Evolutionary conservation across 2,888 invertebrate species (phyloP).

Genomic region (Autographa gamma): DNA sequence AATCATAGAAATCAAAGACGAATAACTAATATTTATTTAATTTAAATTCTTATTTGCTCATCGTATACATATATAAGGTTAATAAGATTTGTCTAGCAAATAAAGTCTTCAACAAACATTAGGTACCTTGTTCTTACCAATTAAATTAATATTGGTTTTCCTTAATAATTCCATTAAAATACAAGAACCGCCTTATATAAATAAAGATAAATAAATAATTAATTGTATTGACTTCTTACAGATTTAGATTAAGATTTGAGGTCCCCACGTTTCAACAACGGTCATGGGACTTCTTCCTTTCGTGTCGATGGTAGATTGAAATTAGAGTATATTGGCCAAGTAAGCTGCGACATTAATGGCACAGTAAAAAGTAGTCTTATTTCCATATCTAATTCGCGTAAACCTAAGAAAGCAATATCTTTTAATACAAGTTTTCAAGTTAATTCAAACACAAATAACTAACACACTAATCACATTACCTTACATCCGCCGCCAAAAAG

Average conservation of each 20-base stretch:
- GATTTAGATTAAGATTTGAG: too few relatives aligned
- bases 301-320: too few relatives aligned
- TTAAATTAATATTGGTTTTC: not conserved
- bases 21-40: not conserved
- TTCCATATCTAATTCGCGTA: too few relatives aligned
- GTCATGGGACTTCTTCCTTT: too few relatives aligned
- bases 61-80: not conserved
- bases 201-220: too few relatives aligned
- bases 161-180: not conserved
- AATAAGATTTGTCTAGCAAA: conserved; percentile 4
- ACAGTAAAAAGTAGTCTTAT: too few relatives aligned
- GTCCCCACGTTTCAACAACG: too few relatives aligned
- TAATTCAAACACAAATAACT: not conserved
- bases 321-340: too few relatives aligned
- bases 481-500: not conserved
- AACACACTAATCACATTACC: not conserved
- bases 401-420: too few relatives aligned
- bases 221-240: too few relatives aligned
- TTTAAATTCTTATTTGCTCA: not conserved
- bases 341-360: too few relatives aligned
- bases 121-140: not conserved
- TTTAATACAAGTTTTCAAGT: not conserved
- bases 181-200: not conserved
- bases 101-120: not conserved
- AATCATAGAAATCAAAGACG: not conserved